These are phyloP conservation scores for Myiopsitta monachus DNA, from an alignment of 2,113 vertebrate species.

Conservation along the genomic window DNA sequence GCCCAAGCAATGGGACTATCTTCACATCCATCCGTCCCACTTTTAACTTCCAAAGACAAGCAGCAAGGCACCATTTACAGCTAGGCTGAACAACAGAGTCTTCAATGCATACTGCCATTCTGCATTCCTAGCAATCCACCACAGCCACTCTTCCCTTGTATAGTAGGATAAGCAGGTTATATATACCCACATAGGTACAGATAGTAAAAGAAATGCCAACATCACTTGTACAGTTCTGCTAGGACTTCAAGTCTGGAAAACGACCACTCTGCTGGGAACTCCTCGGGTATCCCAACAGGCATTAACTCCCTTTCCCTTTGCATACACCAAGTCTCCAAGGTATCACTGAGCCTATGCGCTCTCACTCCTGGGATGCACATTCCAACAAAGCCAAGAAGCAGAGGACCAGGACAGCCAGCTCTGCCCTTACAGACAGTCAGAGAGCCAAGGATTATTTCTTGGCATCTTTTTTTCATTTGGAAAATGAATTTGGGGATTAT, in stretches of 20 bases:
- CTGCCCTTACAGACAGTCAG: conserved; percentile 24
- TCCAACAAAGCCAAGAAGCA: conserved; percentile 50
- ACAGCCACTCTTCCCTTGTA: neutral
- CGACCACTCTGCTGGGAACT: neutral
- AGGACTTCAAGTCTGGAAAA: conserved; percentile 2
- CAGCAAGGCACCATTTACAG: conserved; percentile 41
- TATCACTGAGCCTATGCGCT: conserved; percentile 62
- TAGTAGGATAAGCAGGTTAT: neutral
- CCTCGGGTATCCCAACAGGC: neutral
- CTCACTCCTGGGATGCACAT: conserved; percentile 53
- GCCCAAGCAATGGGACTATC: neutral
- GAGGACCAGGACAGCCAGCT: conserved; percentile 47
- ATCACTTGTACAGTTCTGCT: conserved; percentile 6
- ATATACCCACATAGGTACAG: neutral
- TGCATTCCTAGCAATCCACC: conserved; percentile 35
- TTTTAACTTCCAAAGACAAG: conserved; percentile 19
- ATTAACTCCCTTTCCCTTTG: conserved; percentile 25
- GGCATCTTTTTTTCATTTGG: conserved; percentile 30
- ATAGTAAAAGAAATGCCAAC: neutral
- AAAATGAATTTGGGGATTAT: conserved; percentile 36
- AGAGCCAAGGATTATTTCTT: conserved; percentile 44
- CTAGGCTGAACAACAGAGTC: conserved; percentile 31
- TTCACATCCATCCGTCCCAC: neutral
- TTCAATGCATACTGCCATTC: neutral
- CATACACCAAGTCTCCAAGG: neutral